Base-by-base conservation (phyloP, 2,888 invertebrate genomes). In the Himalopsyche kuldschensis region DNA sequence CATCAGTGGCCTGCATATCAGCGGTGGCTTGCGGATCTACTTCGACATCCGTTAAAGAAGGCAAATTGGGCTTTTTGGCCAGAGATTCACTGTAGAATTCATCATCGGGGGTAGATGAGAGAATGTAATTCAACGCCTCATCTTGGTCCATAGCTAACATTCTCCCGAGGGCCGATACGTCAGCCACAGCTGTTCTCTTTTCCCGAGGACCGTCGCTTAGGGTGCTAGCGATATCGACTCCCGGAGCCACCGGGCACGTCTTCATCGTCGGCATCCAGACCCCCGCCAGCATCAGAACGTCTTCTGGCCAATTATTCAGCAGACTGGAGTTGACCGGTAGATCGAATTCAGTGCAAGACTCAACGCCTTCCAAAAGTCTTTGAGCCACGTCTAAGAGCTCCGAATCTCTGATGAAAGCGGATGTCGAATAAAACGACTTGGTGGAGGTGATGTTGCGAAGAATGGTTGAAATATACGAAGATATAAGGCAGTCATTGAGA, bases 231-330 rank as follows among this genome's bases (percentile, higher is more conserved):
- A 97, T 94, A 90, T 97, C 97, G 46, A 96, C 92, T 11, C 95
- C 96, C 82, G 94, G 93, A 87, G 94, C 93, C n/a, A 94, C 93
- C 20, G 96, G 96, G 87, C 95, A 95, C 4, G 94, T 93, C 88
- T 95, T 94, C 88, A 96, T 92, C 10, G 96, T 95, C 0, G 96
- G 95, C 2, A 95, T 94, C 96, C 97, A 97, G 80, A 97, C 92
- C 4, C 97, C 98, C 17, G 97, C 96, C 87, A 97, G 90, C 88
- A 96, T 93, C 55, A 98, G 90, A 0, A 98, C 95, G 63, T 95
- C 94, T 87, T 95, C 94, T 0, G 96, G 95, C 98, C 98, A 99
- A 82, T 94, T 94, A 90, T 98, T 98, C 0, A 98, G 90, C 31
- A 98, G 91, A 88, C 97, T 97, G 0, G 97, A 96, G 90, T 97